These are phyloP conservation scores for Rhinophrynus dorsalis DNA, from an alignment of 2,797 vertebrate species.

Conservation along the genomic window DNA sequence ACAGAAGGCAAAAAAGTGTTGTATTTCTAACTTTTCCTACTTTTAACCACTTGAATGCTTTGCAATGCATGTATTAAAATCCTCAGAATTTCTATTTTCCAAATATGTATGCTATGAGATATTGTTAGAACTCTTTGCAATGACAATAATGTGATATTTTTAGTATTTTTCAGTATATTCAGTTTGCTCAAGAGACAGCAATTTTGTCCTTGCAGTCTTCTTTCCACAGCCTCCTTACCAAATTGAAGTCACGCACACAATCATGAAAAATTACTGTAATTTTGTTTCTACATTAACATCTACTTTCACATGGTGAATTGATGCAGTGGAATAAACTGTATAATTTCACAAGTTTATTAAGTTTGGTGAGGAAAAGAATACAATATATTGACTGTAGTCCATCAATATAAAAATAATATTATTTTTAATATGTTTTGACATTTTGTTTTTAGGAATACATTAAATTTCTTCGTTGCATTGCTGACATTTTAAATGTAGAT, in stretches of 20 bases:
- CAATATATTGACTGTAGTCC: slow-evolving; percentile 10
- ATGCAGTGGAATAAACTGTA: not conserved
- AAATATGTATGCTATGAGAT: not conserved
- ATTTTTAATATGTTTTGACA: not conserved
- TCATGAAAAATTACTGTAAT: slow-evolving; percentile 33
- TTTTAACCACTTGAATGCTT: no score
- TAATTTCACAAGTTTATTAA: slow-evolving; percentile 13
- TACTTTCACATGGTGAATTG: slow-evolving; percentile 26
- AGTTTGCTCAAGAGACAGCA: not conserved
- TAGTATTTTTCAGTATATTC: not conserved
- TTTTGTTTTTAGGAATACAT: no score
- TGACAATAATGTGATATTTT: slow-evolving; percentile 21
- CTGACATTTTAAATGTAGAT: no score
- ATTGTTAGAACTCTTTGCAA: not conserved
- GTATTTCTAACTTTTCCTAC: no score
- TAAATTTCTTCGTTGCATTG: no score
- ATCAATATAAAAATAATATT: no score
- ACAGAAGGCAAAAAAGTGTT: no score
- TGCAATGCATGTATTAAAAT: no score
- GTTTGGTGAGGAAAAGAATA: slow-evolving; percentile 24
- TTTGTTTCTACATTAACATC: slow-evolving; percentile 23
- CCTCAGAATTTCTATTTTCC: no score
- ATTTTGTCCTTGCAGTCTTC: not conserved
- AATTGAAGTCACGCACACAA: slow-evolving; percentile 15
- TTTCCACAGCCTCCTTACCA: not conserved